A percentile compares a stretch with the other conserved stretches of the same genome.
These are phyloP conservation scores for Lepidocyrtinus sp. DNA, from an alignment of 2,888 invertebrate genomes.

Conservation along the genomic window DNA sequence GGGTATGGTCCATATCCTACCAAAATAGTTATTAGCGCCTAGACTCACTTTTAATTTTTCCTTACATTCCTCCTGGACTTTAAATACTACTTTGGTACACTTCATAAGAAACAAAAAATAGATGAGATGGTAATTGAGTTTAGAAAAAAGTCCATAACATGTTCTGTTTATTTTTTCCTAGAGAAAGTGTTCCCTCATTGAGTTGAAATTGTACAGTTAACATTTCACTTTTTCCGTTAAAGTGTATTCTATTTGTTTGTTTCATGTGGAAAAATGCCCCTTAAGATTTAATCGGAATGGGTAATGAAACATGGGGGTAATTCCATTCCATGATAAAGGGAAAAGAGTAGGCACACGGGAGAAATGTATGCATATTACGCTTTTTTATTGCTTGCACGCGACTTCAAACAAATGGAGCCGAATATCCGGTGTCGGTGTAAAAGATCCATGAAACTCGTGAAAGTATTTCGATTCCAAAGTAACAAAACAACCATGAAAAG, in stretches of 20 bases:
- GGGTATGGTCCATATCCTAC: neutral
- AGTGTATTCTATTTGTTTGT: neutral
- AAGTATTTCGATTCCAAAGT: too few relatives aligned
- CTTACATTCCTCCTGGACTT: neutral
- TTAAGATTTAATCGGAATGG: constrained; percentile 27
- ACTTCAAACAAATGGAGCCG: neutral
- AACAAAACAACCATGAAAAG: too few relatives aligned
- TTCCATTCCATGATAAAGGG: neutral
- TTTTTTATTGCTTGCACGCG: neutral
- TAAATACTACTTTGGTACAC: too few relatives aligned
- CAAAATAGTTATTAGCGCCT: neutral
- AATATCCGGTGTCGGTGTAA: neutral
- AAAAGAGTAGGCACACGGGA: neutral
- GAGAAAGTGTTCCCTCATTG: neutral
- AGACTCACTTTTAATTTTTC: neutral
- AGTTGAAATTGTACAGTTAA: neutral
- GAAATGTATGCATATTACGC: neutral
- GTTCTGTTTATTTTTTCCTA: neutral
- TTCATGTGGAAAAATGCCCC: constrained; percentile 24
- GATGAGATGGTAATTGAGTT: constrained; percentile 34
- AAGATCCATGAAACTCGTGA: too few relatives aligned
- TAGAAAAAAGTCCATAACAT: neutral
- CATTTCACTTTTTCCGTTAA: neutral
- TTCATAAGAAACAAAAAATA: neutral
- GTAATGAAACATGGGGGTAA: constrained; percentile 31